These are phyloP conservation scores for Prosapia bicincta DNA, from an alignment of 2,888 invertebrate species.

Conservation along the genomic window DNA sequence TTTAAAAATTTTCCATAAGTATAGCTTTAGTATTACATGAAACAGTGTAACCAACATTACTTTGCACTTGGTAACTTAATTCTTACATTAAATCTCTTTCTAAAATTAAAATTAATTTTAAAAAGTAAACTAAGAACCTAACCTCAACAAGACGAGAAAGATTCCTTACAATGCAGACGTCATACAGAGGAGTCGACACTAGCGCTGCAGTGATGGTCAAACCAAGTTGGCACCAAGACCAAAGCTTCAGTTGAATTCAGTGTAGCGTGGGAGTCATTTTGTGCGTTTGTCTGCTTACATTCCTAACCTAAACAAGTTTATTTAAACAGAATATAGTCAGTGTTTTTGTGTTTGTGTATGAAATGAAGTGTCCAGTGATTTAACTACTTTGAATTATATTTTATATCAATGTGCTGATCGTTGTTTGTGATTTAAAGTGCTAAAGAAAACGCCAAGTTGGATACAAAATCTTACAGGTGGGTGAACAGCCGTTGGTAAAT, in stretches of 20 bases:
- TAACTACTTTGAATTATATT: not conserved
- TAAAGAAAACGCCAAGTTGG: not conserved
- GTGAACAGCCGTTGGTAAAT: not conserved
- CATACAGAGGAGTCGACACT: not conserved
- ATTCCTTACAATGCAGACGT: not conserved
- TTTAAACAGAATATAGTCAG: not conserved
- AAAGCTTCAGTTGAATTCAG: not conserved
- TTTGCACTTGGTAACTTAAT: no score
- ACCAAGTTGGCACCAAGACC: not conserved
- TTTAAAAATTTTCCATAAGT: no score
- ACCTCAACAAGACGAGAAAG: no score
- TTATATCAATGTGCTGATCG: not conserved
- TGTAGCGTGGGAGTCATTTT: not conserved
- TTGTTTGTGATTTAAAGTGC: not conserved
- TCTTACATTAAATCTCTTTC: no score
- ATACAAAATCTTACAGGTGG: not conserved
- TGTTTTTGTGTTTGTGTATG: not conserved
- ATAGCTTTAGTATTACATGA: no score
- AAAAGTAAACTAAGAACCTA: no score
- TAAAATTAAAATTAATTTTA: no score
- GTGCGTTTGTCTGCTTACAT: not conserved
- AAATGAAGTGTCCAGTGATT: not conserved
- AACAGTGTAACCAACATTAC: no score
- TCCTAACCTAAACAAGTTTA: not conserved
- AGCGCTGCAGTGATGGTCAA: not conserved